phyloP scores from a whole-genome alignment of 2,113 vertebrate genomes.

The Narcine bancroftii region DNA sequence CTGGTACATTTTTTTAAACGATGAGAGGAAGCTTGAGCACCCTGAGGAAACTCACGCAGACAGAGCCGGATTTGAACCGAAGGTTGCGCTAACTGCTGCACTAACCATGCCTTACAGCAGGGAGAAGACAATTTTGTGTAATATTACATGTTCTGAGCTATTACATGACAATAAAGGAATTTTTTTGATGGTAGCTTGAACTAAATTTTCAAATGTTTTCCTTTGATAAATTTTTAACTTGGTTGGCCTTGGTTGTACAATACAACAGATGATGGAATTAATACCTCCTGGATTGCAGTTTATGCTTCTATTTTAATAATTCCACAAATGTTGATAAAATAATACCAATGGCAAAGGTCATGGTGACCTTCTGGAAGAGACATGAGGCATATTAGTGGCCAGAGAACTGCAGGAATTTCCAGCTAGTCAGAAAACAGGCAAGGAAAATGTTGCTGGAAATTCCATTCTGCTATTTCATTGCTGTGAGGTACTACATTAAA shows the following conservation, averaged over 20 bases:
- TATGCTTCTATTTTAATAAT: not conserved
- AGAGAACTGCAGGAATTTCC: not conserved
- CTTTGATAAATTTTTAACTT: too few relatives aligned
- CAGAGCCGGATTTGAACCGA: too few relatives aligned
- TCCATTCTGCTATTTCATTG: not conserved
- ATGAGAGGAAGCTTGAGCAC: too few relatives aligned
- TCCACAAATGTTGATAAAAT: not conserved
- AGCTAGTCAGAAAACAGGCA: not conserved
- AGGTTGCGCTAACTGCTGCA: not conserved
- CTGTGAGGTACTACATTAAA: not conserved
- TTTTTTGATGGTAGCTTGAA: too few relatives aligned
- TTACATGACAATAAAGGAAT: too few relatives aligned
- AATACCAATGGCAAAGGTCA: not conserved
- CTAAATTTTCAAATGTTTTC: too few relatives aligned
- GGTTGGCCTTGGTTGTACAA: too few relatives aligned
- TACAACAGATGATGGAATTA: not conserved
- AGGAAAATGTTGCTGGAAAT: not conserved
- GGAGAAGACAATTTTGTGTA: too few relatives aligned
- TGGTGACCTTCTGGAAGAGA: not conserved
- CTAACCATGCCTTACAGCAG: not conserved
- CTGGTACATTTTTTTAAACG: too few relatives aligned
- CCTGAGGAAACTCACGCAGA: too few relatives aligned
- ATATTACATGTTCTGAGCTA: too few relatives aligned
- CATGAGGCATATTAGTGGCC: not conserved
- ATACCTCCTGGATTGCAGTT: not conserved